phyloP scores from a whole-genome alignment of 2,797 vertebrate species.

The Catharus ustulatus region DNA sequence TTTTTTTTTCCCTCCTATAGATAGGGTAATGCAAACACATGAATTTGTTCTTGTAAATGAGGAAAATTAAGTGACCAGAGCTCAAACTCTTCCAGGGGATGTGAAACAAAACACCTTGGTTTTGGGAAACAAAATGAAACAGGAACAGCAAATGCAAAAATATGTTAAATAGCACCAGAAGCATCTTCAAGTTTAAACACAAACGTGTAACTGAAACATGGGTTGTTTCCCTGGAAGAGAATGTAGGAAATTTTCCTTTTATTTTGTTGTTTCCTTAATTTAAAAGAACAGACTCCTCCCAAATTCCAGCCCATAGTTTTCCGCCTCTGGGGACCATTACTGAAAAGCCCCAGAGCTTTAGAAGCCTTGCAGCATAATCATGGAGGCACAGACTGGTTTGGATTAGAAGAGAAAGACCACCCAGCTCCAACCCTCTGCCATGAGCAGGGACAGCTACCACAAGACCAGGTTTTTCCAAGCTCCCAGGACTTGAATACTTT shows the following conservation, averaged over 20 bases:
- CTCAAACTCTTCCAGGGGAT: not conserved
- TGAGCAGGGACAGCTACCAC: not conserved
- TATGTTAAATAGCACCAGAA: not conserved
- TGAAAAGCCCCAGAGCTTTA: not conserved
- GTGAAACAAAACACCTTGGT: not conserved
- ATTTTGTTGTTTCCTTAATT: not conserved
- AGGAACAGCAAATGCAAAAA: not conserved
- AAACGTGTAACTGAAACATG: not conserved
- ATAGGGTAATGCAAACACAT: not conserved
- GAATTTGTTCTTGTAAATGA: not conserved
- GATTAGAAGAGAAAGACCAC: not conserved
- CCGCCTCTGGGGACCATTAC: not conserved
- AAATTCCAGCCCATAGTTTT: not conserved
- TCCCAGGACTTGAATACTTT: not conserved
- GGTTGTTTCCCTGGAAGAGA: not conserved
- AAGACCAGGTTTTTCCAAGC: not conserved
- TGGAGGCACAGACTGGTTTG: not conserved
- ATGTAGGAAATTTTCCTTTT: not conserved
- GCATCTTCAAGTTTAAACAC: not conserved
- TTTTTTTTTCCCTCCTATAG: no score
- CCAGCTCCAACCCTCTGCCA: rapidly evolving
- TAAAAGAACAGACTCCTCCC: not conserved
- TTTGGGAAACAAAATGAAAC: not conserved
- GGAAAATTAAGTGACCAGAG: not conserved
- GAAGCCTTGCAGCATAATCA: not conserved